phyloP scores from a whole-genome alignment of 2,797 vertebrate species.

The Scolopax rusticola region DNA sequence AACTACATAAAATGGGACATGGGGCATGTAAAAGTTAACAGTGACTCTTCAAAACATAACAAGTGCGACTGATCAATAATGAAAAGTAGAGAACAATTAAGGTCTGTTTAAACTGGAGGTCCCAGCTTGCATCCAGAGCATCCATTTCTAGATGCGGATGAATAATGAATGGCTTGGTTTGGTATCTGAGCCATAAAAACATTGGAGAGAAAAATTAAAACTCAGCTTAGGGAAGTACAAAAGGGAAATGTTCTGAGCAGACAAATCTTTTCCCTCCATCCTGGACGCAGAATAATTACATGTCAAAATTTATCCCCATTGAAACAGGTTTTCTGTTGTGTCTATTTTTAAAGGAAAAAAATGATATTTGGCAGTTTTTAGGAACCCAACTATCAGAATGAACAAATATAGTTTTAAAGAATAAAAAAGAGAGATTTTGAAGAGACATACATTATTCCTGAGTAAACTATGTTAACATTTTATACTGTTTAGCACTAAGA shows the following conservation, averaged over 20 bases:
- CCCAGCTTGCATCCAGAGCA: not conserved
- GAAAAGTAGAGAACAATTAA: not conserved
- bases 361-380: not conserved
- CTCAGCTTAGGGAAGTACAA: not conserved
- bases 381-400: not conserved
- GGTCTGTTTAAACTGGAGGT: not conserved
- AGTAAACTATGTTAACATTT: not conserved
- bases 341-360: not conserved
- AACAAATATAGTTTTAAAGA: not conserved
- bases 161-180: not conserved
- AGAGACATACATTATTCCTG: not conserved
- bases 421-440: not conserved
- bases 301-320: not conserved
- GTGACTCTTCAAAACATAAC: not conserved
- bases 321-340: not conserved
- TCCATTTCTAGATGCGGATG: not conserved
- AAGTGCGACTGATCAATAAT: not conserved
- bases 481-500: not conserved
- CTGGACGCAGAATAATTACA: not conserved
- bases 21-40: not conserved
- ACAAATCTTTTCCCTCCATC: not conserved
- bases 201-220: not conserved
- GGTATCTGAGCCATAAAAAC: not conserved
- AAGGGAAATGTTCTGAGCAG: not conserved
- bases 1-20: not conserved